Conservation (phyloP, 1,140 invertebrate species). For the Ooceraea biroi region DNA sequence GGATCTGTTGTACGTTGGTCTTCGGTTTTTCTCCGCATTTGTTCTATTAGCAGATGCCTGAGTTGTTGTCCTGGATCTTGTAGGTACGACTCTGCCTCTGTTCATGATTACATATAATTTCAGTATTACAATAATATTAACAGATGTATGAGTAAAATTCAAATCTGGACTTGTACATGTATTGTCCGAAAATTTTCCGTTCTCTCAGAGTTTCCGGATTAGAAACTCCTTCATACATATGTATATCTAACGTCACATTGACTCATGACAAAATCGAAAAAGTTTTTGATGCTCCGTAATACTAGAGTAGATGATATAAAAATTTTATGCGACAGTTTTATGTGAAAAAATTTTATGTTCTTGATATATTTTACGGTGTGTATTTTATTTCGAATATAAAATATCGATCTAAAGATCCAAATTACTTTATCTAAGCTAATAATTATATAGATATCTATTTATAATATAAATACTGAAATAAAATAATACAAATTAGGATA, state of each 20-base stretch:
- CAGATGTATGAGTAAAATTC: no score
- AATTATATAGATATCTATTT: not conserved
- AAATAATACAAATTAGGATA: not conserved
- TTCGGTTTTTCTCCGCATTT: conserved; percentile 76
- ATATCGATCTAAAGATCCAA: not conserved
- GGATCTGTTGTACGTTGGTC: conserved; percentile 80
- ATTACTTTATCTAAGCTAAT: conserved; percentile 1
- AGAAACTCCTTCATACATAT: no score
- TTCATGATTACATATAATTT: conserved; percentile 28
- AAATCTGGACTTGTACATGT: no score
- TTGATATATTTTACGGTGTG: not conserved
- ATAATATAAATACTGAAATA: not conserved
- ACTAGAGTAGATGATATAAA: not conserved
- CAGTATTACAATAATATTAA: conserved; percentile 6
- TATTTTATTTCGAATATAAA: not conserved
- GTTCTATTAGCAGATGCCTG: conserved; percentile 64
- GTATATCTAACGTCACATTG: not conserved
- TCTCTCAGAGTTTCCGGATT: no score
- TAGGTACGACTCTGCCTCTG: conserved; percentile 77
- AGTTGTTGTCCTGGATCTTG: conserved; percentile 75
- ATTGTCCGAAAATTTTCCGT: no score
- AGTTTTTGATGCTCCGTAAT: not conserved
- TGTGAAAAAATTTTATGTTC: conserved; percentile 1
- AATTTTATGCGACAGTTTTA: conserved; percentile 16
- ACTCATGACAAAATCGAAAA: not conserved